phyloP scores from a whole-genome alignment of 2,888 invertebrate genomes.

The Thysanoteuthis rhombus region DNA sequence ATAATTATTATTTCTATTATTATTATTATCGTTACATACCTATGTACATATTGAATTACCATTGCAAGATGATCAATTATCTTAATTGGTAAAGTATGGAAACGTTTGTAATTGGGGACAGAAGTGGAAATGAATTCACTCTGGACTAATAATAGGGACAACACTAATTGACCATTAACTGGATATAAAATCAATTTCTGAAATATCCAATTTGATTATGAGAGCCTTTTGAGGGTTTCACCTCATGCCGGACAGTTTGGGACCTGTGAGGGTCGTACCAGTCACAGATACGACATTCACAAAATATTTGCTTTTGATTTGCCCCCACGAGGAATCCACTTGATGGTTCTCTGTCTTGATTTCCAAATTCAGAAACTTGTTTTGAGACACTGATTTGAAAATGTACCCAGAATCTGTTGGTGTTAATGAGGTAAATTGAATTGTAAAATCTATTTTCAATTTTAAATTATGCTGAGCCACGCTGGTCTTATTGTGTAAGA shows the following conservation, averaged over 20 bases:
- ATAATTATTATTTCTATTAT: too few species aligned
- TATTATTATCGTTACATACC: not conserved
- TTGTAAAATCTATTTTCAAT: not conserved
- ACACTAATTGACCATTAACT: conserved; percentile 12
- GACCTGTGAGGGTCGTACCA: not conserved
- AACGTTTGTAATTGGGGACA: not conserved
- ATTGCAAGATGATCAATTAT: not conserved
- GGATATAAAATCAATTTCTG: conserved; percentile 12
- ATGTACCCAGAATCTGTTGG: not conserved
- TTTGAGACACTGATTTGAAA: not conserved
- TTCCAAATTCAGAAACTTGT: not conserved
- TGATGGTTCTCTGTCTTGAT: not conserved
- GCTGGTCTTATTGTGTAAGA: not conserved
- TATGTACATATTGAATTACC: not conserved
- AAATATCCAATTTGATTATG: not conserved
- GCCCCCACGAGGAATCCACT: not conserved
- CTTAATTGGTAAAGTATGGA: conserved; percentile 12
- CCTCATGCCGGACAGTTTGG: not conserved
- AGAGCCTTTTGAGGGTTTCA: not conserved
- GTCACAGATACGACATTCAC: not conserved
- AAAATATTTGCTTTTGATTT: not conserved
- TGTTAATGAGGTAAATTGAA: not conserved
- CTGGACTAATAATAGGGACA: not conserved
- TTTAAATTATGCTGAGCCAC: not conserved
- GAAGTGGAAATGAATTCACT: not conserved